Evolutionary conservation across 2,888 invertebrate species (phyloP), one percentile per base, ranked within the genome.

Genomic region (Drosophila borealis): DNA sequence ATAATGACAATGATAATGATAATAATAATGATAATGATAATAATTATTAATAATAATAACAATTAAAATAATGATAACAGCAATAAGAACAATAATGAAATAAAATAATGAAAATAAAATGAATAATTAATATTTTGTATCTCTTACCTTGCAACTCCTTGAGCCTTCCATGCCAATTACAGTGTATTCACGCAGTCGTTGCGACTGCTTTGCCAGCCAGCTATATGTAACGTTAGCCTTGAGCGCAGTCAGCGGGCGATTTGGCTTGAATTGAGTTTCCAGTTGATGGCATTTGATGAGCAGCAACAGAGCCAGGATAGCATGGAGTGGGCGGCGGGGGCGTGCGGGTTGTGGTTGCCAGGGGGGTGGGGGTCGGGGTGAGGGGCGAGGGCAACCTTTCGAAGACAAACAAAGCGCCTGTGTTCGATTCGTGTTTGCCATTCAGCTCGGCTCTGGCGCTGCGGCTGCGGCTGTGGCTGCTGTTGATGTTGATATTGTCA

Each of bases 371-470:
- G 39, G 14, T 17, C 41, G n/a, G 4, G 6, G 6, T 21, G 21
- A 6, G 21, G 21, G 21, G 5, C 1, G 5, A 5, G 25, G 50
- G 34, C 53, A 42, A 42, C 42, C 42, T 44, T 48, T 41, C 11
- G 55, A 41, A 39, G 53, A 53, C 44, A 49, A 73, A 60, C 46
- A 74, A 74, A 45, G 60, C 37, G 46, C 11, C 54, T 14, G 21
- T 41, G 42, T 42, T 39, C 66, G 42, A 53, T 65, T 72, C 60
- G 56, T 72, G 61, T 74, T 74, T 72, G 75, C 41, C 44, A 39
- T 66, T 68, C 49, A 48, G 67, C 51, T 49, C 45, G 50, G 37
- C 10, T 14, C 45, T 36, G 25, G 4, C 8, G 33, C 33, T 25
- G n/a, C 4, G 11, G 61, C 29, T 34, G 9, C 11, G 21, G 25